Evolutionary conservation across 2,113 vertebrate genomes (phyloP), one percentile per base, ranked within the genome.

Genomic region (Scatophagus argus): DNA sequence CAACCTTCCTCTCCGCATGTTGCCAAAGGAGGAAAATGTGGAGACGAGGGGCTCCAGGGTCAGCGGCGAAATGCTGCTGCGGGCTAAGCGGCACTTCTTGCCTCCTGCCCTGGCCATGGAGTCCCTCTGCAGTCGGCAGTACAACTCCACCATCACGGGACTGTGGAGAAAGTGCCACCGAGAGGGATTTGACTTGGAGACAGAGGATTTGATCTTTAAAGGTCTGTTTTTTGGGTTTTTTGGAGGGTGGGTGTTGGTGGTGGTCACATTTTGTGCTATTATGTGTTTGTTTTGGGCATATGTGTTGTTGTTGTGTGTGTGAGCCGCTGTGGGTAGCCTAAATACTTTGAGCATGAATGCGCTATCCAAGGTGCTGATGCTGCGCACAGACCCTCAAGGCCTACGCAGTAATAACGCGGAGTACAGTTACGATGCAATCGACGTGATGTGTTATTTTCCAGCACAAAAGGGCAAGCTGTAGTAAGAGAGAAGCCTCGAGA

Each of bases 121-220:
- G 89, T 96, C 96, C 29, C 95, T 95, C 84, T 97, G 96, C 93
- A 95, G 93, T 92, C 96, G 96, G 88, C 95, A 95, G 79, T 96
- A 95, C 91, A 97, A 97, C 93, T 97, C 96, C 74, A 97, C 96
- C 69, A 92, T 96, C 38, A 96, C 96, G 71, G 96, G 96, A 38
- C 95, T 97, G 70, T 97, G 96, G 96, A 95, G 94, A 71, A 96
- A 94, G 92, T 97, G 96, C 74, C 96, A 96, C 81, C 94, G 96
- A 27, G 93, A 93, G 64, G 96, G 95, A 2, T 97, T 96, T 77
- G 96, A 97, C 84, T 86, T 95, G 80, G 96, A 97, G 85, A 97
- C 94, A 47, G 96, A 97, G 88, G 96, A 96, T 87, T 92, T 96
- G 44, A 96, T 97, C 86, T 94, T 94, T 78, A 97, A 96, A 96